Percentiles rank a stretch among this genome's conserved stretches.
These are phyloP conservation scores for Gallinago stenura DNA, from an alignment of 2,797 vertebrate species.

Conservation along the genomic window DNA sequence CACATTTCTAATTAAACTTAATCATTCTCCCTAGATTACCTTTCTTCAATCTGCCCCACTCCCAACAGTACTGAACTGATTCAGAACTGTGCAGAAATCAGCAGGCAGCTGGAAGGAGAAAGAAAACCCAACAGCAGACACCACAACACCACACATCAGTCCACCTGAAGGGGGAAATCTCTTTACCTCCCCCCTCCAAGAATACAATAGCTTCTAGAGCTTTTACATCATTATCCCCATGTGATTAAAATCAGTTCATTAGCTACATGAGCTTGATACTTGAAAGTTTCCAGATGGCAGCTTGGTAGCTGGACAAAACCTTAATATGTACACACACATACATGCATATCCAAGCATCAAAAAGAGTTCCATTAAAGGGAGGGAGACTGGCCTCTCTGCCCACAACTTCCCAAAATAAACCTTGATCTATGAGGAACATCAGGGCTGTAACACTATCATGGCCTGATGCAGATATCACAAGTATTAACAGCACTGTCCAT, in stretches of 20 bases:
- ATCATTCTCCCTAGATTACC: not conserved
- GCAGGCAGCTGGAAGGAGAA: not conserved
- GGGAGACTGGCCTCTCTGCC: not conserved
- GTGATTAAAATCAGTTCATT: not conserved
- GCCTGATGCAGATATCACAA: not conserved
- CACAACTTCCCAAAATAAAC: slow-evolving; percentile 44
- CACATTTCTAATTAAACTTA: not conserved
- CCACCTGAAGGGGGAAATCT: not conserved
- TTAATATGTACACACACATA: not conserved
- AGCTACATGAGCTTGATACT: not conserved
- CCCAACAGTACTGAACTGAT: not conserved
- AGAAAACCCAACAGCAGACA: not conserved
- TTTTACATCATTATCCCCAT: not conserved
- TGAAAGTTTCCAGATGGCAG: not conserved
- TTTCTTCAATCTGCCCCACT: not conserved
- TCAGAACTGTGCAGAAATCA: not conserved
- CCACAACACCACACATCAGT: not conserved
- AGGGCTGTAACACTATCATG: not conserved
- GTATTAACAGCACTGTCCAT: not conserved
- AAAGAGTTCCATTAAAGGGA: not conserved
- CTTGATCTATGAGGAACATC: not conserved
- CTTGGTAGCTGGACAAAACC: not conserved
- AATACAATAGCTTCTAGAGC: not conserved
- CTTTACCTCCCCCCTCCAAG: not conserved
- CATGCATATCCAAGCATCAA: not conserved